A percentile compares a stretch with the other conserved stretches of the same genome.
Evolutionary conservation across 2,113 vertebrate species (phyloP).

Genomic region (Ia io): DNA sequence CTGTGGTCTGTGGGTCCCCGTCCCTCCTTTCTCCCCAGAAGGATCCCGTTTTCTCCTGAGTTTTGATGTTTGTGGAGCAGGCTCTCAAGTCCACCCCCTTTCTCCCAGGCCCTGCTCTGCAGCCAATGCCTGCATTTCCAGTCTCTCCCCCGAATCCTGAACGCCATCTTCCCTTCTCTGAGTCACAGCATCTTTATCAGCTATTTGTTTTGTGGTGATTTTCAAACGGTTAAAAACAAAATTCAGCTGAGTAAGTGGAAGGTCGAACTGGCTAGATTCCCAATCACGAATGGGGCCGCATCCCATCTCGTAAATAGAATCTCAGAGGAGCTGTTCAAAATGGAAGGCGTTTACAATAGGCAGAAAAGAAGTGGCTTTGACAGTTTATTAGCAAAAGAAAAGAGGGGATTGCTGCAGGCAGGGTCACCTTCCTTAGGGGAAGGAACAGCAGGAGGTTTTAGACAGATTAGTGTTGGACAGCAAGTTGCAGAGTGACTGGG

Average conservation of each 20-base stretch:
- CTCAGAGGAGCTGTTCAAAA: not conserved
- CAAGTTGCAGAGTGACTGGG: no score
- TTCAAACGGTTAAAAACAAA: not conserved
- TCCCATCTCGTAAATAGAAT: not conserved
- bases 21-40: no score
- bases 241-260: not conserved
- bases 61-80: no score
- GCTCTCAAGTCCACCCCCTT: no score
- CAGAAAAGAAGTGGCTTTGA: not conserved
- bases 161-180: not conserved
- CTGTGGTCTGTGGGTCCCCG: no score
- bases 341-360: not conserved
- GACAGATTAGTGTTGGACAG: no score
- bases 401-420: not conserved
- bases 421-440: not conserved
- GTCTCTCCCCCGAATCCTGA: not conserved
- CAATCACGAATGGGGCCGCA: not conserved
- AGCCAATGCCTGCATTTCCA: not conserved
- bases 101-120: not conserved
- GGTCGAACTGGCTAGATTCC: not conserved
- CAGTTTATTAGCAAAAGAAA: no score
- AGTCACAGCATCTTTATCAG: not conserved
- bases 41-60: no score
- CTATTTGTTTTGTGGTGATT: not conserved
- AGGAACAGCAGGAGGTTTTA: no score